Evolutionary conservation across 2,888 invertebrate species (phyloP).

Genomic region (Nezara viridula): DNA sequence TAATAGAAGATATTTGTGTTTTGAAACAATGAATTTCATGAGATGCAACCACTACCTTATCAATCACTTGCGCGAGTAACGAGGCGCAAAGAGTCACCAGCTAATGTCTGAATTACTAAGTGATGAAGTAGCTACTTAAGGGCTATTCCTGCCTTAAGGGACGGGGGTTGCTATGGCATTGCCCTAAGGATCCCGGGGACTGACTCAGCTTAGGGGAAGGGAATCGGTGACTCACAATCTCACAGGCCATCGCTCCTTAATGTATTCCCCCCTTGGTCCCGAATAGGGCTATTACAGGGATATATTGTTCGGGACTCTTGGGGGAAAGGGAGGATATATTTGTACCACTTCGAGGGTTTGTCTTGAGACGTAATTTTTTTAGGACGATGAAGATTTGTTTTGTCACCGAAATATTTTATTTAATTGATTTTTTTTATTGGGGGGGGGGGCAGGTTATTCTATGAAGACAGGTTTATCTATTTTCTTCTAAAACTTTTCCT

Average conservation of each 20-base stretch:
- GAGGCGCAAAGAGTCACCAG: background rate
- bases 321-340: background rate
- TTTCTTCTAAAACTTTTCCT: too few species aligned
- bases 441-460: too few species aligned
- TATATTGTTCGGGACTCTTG: background rate
- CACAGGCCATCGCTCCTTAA: background rate
- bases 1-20: background rate
- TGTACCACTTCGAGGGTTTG: background rate
- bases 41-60: background rate
- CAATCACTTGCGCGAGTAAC: background rate
- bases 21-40: background rate
- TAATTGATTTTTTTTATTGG: too few species aligned
- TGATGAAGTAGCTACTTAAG: background rate
- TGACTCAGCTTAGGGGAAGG: background rate
- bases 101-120: background rate
- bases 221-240: slow-evolving; percentile 24
- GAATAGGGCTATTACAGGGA: background rate
- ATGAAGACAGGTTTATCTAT: too few species aligned
- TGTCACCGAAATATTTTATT: too few species aligned
- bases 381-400: too few species aligned
- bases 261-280: background rate
- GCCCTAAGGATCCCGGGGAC: background rate
- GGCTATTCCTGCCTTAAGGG: background rate
- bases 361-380: background rate
- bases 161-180: background rate